Conservation (phyloP, 2,797 vertebrate species). For the Echeneis naucrates region DNA sequence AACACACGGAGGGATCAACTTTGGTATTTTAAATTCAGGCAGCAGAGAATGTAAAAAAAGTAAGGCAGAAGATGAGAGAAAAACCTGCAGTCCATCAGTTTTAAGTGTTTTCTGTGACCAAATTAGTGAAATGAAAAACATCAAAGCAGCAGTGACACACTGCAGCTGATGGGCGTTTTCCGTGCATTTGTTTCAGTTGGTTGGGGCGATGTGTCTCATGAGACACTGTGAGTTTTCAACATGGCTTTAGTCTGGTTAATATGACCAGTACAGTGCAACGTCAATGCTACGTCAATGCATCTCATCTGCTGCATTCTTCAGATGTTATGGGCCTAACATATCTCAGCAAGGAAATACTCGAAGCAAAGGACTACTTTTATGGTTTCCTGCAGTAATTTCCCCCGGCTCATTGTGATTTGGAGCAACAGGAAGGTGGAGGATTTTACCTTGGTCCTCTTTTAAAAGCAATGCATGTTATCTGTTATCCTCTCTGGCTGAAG, state of each 20-base stretch:
- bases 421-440: not conserved
- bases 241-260: conserved; percentile 2
- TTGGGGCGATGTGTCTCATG: not conserved
- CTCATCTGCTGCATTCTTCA: conserved; percentile 5
- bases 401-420: too few species aligned
- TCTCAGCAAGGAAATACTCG: not conserved
- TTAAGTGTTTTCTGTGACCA: not conserved
- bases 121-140: not conserved
- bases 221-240: not conserved
- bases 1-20: not conserved
- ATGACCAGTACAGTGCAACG: not conserved
- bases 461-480: not conserved
- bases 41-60: not conserved
- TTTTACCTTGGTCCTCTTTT: not conserved
- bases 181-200: not conserved
- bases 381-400: not conserved
- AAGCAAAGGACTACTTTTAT: not conserved
- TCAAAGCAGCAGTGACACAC: not conserved
- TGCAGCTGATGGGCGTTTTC: conserved; percentile 4
- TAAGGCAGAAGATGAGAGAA: not conserved
- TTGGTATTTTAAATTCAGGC: not conserved
- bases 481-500: not conserved
- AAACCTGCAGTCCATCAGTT: not conserved
- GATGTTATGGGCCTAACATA: not conserved
- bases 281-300: conserved; percentile 3